phyloP scores from a whole-genome alignment of 2,113 vertebrate genomes.

The Mustela lutreola region DNA sequence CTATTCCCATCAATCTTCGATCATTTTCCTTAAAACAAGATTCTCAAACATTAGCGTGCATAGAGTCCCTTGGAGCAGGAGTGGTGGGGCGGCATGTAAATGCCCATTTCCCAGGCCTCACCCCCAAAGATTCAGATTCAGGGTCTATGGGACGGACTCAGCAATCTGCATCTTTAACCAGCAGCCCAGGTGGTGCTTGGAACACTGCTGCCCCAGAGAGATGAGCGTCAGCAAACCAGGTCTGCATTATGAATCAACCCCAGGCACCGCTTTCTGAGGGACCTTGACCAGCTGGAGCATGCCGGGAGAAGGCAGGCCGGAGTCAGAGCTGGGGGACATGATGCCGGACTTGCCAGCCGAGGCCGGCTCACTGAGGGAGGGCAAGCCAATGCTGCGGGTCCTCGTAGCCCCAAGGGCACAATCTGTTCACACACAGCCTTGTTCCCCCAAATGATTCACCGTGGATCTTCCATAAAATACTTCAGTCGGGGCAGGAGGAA shows the following conservation, averaged over 20 bases:
- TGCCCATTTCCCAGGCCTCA: neutral
- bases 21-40: neutral
- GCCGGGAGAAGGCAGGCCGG: neutral
- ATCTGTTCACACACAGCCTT: neutral
- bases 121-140: neutral
- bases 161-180: neutral
- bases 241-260: neutral
- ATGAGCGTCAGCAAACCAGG: fast-evolving
- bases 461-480: neutral
- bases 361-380: fast-evolving
- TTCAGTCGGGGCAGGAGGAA: neutral
- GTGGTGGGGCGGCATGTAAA: neutral
- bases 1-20: neutral
- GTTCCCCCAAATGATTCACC: neutral
- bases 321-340: neutral
- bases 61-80: no score
- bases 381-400: fast-evolving
- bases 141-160: neutral
- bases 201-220: fast-evolving
- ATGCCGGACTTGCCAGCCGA: fast-evolving
- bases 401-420: neutral
- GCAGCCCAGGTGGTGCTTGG: neutral
- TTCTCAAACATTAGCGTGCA: neutral
- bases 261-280: no score
- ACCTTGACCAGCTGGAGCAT: neutral